Evolutionary conservation across 2,113 vertebrate species (phyloP).

Genomic region (Dromas ardeola): DNA sequence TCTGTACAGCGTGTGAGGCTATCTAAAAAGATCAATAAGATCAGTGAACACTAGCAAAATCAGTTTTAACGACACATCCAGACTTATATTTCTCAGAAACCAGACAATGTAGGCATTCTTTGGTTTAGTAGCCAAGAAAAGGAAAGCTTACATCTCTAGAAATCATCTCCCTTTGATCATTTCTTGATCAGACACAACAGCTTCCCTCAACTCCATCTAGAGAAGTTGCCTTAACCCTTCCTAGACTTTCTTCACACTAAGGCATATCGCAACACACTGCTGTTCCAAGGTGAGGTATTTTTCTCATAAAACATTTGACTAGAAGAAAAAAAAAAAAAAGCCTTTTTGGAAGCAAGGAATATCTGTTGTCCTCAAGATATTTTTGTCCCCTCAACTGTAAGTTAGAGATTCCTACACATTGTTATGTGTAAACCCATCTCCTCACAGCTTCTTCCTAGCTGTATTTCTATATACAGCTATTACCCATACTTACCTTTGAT

Average conservation of each 20-base stretch:
- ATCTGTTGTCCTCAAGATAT: background rate
- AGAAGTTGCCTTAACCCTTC: background rate
- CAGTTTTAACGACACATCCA: constrained; percentile 30
- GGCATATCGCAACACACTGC: background rate
- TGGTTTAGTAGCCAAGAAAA: background rate
- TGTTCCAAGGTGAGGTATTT: background rate
- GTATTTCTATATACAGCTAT: background rate
- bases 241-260: background rate
- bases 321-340: background rate
- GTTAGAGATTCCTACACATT: background rate
- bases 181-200: constrained; percentile 19
- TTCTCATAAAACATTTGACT: background rate
- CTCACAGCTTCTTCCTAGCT: background rate
- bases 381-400: background rate
- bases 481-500: background rate
- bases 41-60: constrained; percentile 9
- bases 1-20: background rate
- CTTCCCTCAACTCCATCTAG: background rate
- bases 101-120: background rate
- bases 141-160: background rate
- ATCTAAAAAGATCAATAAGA: constrained; percentile 29
- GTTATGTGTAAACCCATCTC: background rate
- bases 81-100: constrained; percentile 19
- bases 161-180: background rate
- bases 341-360: background rate